phyloP scores from a whole-genome alignment of 2,888 invertebrate genomes.

The Biston stratarius region DNA sequence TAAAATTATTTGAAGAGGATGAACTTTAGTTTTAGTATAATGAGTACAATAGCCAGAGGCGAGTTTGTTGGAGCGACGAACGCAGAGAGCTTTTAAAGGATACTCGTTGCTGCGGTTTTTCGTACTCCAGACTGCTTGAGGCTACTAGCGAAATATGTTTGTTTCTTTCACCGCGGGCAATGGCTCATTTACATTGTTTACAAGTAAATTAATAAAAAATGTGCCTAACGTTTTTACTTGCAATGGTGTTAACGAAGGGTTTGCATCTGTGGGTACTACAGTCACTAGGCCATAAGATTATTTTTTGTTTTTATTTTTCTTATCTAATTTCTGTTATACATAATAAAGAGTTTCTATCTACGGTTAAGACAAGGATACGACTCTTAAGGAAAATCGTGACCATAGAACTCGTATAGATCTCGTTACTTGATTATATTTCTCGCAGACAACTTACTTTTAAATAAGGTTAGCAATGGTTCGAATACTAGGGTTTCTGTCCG shows the following conservation, averaged over 20 bases:
- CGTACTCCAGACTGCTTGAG: slow-evolving; percentile 49
- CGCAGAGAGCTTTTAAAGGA: slow-evolving; percentile 47
- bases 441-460: slow-evolving; percentile 10
- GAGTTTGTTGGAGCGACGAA: slow-evolving; percentile 48
- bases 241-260: slow-evolving; percentile 56
- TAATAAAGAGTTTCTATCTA: too few relatives aligned
- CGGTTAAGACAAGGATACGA: slow-evolving; percentile 10
- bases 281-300: too few relatives aligned
- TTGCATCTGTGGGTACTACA: slow-evolving; percentile 45
- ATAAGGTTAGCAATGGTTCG: neutral
- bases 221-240: slow-evolving; percentile 34
- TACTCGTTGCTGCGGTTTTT: slow-evolving; percentile 46
- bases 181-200: slow-evolving; percentile 50
- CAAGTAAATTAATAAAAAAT: slow-evolving; percentile 41
- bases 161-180: slow-evolving; percentile 35
- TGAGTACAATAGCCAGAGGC: slow-evolving; percentile 38
- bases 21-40: slow-evolving; percentile 31
- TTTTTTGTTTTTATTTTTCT: too few relatives aligned
- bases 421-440: slow-evolving; percentile 28
- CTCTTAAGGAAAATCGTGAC: slow-evolving; percentile 36
- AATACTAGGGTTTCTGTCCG: too few relatives aligned
- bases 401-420: slow-evolving; percentile 40
- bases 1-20: slow-evolving; percentile 23
- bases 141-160: slow-evolving; percentile 43
- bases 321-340: too few relatives aligned